Percentiles rank a stretch among this genome's conserved stretches.
Conservation (phyloP, 2,797 vertebrate genomes). For the Enteromius argenteus region DNA sequence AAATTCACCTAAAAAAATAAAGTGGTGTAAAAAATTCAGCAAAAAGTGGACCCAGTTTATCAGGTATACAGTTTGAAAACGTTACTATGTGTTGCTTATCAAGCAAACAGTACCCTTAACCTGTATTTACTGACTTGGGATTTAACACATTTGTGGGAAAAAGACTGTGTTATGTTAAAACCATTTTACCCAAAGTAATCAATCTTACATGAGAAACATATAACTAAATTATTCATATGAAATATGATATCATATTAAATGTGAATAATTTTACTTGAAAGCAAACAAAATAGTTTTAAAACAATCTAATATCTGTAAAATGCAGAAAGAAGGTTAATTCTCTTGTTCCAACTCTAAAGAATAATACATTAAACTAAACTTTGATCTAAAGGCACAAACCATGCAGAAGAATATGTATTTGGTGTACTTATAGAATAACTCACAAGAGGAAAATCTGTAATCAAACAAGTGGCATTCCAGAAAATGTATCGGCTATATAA, state of each 20-base stretch:
- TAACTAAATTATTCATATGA: not conserved
- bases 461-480: not conserved
- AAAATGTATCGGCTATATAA: not conserved
- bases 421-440: not conserved
- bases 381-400: not conserved
- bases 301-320: not conserved
- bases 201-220: not conserved
- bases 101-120: not conserved
- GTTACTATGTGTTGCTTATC: not conserved
- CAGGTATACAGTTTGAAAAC: not conserved
- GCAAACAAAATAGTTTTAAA: not conserved
- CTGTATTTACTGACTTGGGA: not conserved
- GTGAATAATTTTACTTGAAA: not conserved
- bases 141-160: too few relatives aligned
- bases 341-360: not conserved
- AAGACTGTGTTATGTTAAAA: not conserved
- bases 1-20: not conserved
- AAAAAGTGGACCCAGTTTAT: not conserved
- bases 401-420: too few relatives aligned
- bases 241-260: not conserved
- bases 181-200: not conserved
- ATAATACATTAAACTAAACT: not conserved
- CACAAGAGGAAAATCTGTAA: not conserved
- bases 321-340: not conserved
- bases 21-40: not conserved